A percentile compares a stretch with the other conserved stretches of the same genome.
phyloP scores from a whole-genome alignment of 1,140 invertebrate genomes.

The Bombus sylvicola region DNA sequence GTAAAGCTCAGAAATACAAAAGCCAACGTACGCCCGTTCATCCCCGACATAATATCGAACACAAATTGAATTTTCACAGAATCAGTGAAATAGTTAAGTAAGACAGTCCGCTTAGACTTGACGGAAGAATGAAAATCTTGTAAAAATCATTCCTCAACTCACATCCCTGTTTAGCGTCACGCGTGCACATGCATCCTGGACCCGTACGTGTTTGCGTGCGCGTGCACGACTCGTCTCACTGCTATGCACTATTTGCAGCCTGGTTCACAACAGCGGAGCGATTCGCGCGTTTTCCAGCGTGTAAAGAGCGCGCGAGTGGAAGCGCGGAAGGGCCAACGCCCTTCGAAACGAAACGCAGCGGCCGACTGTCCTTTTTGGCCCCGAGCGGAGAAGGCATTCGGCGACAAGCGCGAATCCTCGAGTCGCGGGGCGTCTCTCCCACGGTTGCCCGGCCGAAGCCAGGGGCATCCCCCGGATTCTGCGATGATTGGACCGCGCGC shows the following conservation, averaged over 20 bases:
- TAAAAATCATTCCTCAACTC: slow-evolving; percentile 26
- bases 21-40: not conserved
- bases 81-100: not conserved
- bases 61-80: not conserved
- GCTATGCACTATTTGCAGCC: not conserved
- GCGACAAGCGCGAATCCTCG: slow-evolving; percentile 71
- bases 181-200: slow-evolving; percentile 14
- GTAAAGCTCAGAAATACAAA: not conserved
- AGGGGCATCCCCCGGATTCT: slow-evolving; percentile 78
- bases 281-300: slow-evolving; percentile 6
- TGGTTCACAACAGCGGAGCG: too few relatives aligned
- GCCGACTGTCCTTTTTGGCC: slow-evolving; percentile 76
- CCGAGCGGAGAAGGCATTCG: slow-evolving; percentile 71
- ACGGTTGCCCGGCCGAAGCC: slow-evolving; percentile 77
- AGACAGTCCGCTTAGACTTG: not conserved
- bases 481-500: slow-evolving; percentile 82
- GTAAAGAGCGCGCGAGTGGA: not conserved
- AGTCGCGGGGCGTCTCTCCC: slow-evolving; percentile 72
- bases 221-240: slow-evolving; percentile 15
- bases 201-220: not conserved
- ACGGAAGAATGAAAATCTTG: not conserved
- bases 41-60: not conserved
- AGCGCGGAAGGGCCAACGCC: slow-evolving; percentile 74
- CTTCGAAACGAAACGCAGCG: slow-evolving; percentile 69
- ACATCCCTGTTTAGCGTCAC: not conserved